Percentiles rank a stretch among this genome's conserved stretches.
phyloP scores from a whole-genome alignment of 30 jellyfish, hydroid and myxozoan species.

The Aurelia coerulea region DNA sequence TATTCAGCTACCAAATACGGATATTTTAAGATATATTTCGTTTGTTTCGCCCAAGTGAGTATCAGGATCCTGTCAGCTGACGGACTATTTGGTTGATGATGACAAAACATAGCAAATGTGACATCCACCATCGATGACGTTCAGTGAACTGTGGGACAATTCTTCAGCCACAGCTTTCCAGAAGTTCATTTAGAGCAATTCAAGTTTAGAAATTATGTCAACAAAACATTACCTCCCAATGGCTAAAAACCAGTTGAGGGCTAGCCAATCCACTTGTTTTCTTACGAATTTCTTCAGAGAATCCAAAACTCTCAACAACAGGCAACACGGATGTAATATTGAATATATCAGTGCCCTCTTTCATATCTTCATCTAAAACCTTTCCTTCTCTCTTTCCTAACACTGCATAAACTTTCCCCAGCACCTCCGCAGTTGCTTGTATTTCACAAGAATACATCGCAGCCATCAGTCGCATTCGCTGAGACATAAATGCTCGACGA shows the following conservation, averaged over 20 bases:
- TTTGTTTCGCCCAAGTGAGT: no score
- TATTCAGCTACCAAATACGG: no score
- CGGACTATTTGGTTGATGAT: no score
- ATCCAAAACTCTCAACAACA: conserved; percentile 99
- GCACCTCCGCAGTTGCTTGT: conserved; percentile 98
- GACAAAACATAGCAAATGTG: no score
- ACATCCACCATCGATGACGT: no score
- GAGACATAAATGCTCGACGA: conserved; percentile 98
- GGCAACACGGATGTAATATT: conserved; percentile 86
- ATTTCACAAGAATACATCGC: conserved; percentile 98
- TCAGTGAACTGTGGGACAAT: no score
- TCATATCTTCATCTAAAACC: conserved; percentile 87
- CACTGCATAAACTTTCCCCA: conserved; percentile 96
- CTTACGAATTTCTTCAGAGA: conserved; percentile 97
- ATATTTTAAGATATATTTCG: no score
- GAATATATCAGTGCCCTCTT: conserved; percentile 97
- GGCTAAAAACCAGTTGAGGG: conserved; percentile 95
- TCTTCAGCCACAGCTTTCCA: no score
- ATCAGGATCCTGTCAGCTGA: no score
- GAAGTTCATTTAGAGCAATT: no score
- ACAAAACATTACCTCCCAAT: conserved; percentile 90
- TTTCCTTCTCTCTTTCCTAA: conserved; percentile 93
- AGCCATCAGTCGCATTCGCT: conserved; percentile 96
- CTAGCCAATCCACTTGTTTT: conserved; percentile 99
- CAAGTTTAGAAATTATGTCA: no score